Conservation (phyloP, 2,888 invertebrate genomes). For the Mesorhabditis spiculigera region DNA sequence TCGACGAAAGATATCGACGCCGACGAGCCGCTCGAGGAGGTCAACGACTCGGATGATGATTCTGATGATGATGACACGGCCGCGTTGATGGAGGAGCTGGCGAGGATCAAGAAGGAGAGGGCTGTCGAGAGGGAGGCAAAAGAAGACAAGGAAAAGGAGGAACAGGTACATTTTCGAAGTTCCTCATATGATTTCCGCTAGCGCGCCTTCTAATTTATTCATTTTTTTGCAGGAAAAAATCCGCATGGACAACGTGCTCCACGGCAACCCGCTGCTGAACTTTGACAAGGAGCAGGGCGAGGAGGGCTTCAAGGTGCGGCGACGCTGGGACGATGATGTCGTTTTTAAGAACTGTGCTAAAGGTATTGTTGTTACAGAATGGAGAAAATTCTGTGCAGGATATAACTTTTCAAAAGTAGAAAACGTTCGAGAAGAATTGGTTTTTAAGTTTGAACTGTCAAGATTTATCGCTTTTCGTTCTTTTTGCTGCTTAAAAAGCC, state of each 20-base stretch:
- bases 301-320: constrained; percentile 58
- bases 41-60: constrained; percentile 66
- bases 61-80: constrained; percentile 82
- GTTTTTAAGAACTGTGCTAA: constrained; percentile 99
- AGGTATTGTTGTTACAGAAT: too few species aligned
- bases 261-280: constrained; percentile 90
- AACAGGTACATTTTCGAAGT: constrained; percentile 33
- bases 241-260: constrained; percentile 93
- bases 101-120: constrained; percentile 90
- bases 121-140: constrained; percentile 84
- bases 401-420: background rate
- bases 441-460: too few species aligned
- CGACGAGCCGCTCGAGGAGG: constrained; percentile 76
- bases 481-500: too few species aligned
- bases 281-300: constrained; percentile 60
- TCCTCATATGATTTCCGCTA: too few species aligned
- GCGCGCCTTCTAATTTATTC: background rate
- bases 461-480: too few species aligned
- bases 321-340: constrained; percentile 94
- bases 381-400: too few species aligned
- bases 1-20: constrained; percentile 94
- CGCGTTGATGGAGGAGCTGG: constrained; percentile 85
- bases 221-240: constrained; percentile 77
- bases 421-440: too few species aligned
- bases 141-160: constrained; percentile 59